Conservation (phyloP, 30 jellyfish, hydroid and myxozoan genomes). For the Chrysaora quinquecirrha region DNA sequence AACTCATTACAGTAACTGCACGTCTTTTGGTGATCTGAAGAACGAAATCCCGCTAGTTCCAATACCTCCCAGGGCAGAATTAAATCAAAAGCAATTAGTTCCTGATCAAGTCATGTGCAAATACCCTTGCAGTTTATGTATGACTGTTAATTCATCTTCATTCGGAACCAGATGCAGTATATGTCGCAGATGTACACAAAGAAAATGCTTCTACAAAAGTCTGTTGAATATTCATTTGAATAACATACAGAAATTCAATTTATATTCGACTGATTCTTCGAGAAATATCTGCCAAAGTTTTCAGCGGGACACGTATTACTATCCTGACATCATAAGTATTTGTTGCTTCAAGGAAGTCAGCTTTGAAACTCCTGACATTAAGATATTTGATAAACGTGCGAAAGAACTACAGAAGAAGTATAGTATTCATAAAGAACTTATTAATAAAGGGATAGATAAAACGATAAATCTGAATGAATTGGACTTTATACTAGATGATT, state of each 20-base stretch:
- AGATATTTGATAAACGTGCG: not conserved
- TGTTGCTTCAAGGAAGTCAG: slow-evolving; percentile 1
- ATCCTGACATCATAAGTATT: not conserved
- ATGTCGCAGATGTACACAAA: not conserved
- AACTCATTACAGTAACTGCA: not conserved
- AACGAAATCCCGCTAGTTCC: not conserved
- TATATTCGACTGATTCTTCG: not conserved
- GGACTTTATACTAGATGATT: not conserved
- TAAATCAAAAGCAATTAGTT: not conserved
- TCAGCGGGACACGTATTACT: slow-evolving; percentile 1
- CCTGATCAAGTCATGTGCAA: not conserved
- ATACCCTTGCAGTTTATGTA: not conserved
- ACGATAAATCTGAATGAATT: not conserved
- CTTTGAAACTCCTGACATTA: not conserved
- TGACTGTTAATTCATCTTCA: not conserved
- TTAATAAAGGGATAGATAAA: not conserved
- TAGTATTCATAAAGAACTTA: not conserved
- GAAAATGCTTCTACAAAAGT: not conserved
- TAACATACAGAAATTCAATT: not conserved
- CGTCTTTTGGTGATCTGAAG: too few species aligned
- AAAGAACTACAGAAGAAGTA: not conserved
- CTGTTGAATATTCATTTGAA: not conserved
- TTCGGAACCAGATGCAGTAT: not conserved
- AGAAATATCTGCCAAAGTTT: not conserved
- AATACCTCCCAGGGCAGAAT: not conserved